Evolutionary conservation across 2,113 vertebrate species (phyloP), one percentile per base, ranked within the genome.

Genomic region (Arvicanthis niloticus): DNA sequence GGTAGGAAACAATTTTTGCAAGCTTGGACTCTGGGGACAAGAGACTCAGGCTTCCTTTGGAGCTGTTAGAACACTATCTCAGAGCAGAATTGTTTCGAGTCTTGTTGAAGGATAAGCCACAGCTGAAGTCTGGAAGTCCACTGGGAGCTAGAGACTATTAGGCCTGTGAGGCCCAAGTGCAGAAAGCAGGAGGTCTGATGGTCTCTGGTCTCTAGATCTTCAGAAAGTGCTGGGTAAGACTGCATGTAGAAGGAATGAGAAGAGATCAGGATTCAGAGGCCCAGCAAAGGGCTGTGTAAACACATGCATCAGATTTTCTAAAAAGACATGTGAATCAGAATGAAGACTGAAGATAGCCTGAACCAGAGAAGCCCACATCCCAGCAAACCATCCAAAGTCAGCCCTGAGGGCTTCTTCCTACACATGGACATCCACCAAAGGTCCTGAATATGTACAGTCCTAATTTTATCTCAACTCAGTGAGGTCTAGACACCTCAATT

Each of bases 291-390:
- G 37, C 29, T 42, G 34, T 87, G 16, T 0, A 3, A 37, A 87
- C 7, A 80, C 45, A 60, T 24, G 65, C 34, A 5, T 0, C 0
- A 31, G 17, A 34, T 87, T 22, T 77, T 17, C 42, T 13, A 10
- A 87, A 10, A 7, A 51, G 51, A 77, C 42, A 8, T 21, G 13
- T 51, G 10, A 42, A 31, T 65, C 16, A 48, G 45, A 42, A 34
- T 22, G 45, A 70, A 37, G 37, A 19, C 3, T 2, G 62, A 60
- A 45, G 40, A 37, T 16, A n/a, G 2, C 2, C 3, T 0, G 0
- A 24, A 65, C 45, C 6, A 9, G n/a, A 24, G 65, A 10, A 53
- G 12, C 53, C 21, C 40, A 86, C 65, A 51, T 51, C 34, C 45
- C 51, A 48, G 22, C 31, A 19, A 62, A 11, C 17, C 19, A 10